Evolutionary conservation across 2,888 invertebrate genomes (phyloP), one percentile per base, ranked within the genome.

Genomic region (Pomacea canaliculata): DNA sequence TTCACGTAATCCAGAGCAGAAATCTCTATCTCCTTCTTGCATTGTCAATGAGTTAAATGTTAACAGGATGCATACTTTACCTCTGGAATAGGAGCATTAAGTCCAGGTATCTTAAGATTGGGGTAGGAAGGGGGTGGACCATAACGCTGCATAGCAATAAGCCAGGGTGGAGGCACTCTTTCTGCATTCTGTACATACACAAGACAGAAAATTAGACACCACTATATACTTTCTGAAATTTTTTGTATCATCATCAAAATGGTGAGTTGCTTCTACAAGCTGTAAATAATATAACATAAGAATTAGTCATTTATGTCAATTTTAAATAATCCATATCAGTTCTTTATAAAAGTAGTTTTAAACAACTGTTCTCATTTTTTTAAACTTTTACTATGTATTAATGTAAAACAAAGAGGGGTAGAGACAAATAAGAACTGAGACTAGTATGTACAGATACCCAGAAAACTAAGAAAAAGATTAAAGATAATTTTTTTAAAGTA

Each of bases 111-210:
- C 92, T 98, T 99, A 49, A 99, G 92, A 92, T 98, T 98, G 0
- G 99, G 99, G 92, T 99, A 99, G 72, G 98, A 98, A 0, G 99
- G 99, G 5, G 99, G 99, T 1, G 99, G 99, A 0, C 99, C 99
- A 91, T 99, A 99, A 85, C 98, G 94, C 91, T 98, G 97, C 95
- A 97, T 97, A 4, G 97, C 97, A 88, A 98, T 97, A 82, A 98
- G 92, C 98, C 98, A 98, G 48, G 97, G 98, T 0, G 97, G 97
- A 0, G 97, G 97, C 78, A 93, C 92, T 83, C 92, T 92, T 68
- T 92, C 90, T 7, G 92, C 89, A 85, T 91, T 91, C 91, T 92
- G 85, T 59, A 82, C 80, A 66, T 18, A 76, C 49, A 74, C 78
- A 71, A 83, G 81, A 73, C 67, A 59, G 75, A 27, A 60, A 48